Conservation (phyloP, 2,888 invertebrate genomes). For the Heteropelma amictum region DNA sequence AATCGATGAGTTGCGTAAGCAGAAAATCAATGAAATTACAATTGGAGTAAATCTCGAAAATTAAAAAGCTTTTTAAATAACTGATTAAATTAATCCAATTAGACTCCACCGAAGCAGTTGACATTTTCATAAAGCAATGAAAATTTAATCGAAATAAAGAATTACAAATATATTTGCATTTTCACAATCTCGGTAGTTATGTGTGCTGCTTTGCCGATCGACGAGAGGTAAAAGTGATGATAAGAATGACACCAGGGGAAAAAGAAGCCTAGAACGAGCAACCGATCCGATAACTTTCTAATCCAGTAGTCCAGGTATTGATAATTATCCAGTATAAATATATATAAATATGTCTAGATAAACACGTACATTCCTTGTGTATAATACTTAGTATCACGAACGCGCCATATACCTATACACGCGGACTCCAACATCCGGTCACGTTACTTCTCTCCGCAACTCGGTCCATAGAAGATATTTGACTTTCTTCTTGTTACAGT, state of each 20-base stretch:
- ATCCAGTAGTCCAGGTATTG: conserved; percentile 6
- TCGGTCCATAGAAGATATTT: not conserved
- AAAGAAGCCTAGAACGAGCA: conserved; percentile 26
- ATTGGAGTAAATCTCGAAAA: too few species aligned
- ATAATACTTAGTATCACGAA: not conserved
- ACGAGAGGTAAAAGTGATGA: conserved; percentile 36
- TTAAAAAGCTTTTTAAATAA: too few species aligned
- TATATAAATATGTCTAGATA: not conserved
- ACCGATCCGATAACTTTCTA: conserved; percentile 39
- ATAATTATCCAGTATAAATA: not conserved
- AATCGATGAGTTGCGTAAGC: too few species aligned
- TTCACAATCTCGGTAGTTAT: too few species aligned
- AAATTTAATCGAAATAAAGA: too few species aligned
- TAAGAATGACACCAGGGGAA: conserved; percentile 26
- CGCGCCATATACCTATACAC: not conserved
- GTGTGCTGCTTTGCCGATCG: not conserved
- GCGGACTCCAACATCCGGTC: conserved; percentile 21
- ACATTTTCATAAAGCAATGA: too few species aligned
- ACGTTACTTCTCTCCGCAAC: not conserved
- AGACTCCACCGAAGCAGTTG: too few species aligned
- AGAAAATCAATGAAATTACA: too few species aligned
- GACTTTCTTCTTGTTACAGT: conserved; percentile 8
- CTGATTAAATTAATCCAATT: too few species aligned
- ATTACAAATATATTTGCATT: too few species aligned
- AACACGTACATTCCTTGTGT: not conserved